Base-by-base conservation (phyloP, 2,113 vertebrate species). In the Aegotheles bennettii region DNA sequence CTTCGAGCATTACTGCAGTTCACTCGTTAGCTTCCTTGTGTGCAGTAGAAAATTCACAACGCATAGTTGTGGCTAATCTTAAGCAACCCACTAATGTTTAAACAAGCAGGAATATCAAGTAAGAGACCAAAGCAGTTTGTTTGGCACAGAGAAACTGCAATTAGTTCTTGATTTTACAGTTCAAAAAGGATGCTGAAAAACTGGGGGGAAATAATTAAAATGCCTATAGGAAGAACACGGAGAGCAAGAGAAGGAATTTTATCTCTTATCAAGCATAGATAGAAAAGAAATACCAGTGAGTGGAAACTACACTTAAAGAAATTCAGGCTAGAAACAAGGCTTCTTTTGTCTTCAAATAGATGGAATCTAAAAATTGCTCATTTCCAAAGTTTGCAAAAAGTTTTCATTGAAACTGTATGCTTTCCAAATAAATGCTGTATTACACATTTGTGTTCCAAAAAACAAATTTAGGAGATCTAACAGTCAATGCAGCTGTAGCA, bases 11-110 rank as follows among this genome's bases (percentile, higher is more conserved):
- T 40, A 86, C 54, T 91, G 16, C 63, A 88, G 24, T 33, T 81
- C 73, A 68, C 19, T 6, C 35, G 60, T 60, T 61, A 31, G 16
- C 57, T 82, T 92, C 57, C 84, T 45, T 76, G 21, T 73, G 43
- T 0, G 1, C 45, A 69, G 42, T 0, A 56, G 31, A 36, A 51
- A 87, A 67, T n/a, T 61, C 3, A 0, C 25, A 76, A 63, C 43
- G 78, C 1, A 0, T 2, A 73, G 28, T 13, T 36, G 36, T 15
- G 13, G n/a, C n/a, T 84, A 20, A 87, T 84, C 17, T 79, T 56
- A 90, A 0, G 3, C 79, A 65, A 93, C 17, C 7, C 54, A 69
- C 23, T 70, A 29, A 50, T 19, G 29, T 43, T 82, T 61, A 53
- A 94, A 87, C 11, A 79, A 56, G 35, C 1, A 5, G 48, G 18